These are phyloP conservation scores for Melolontha melolontha DNA, from an alignment of 2,888 invertebrate species.

Conservation along the genomic window DNA sequence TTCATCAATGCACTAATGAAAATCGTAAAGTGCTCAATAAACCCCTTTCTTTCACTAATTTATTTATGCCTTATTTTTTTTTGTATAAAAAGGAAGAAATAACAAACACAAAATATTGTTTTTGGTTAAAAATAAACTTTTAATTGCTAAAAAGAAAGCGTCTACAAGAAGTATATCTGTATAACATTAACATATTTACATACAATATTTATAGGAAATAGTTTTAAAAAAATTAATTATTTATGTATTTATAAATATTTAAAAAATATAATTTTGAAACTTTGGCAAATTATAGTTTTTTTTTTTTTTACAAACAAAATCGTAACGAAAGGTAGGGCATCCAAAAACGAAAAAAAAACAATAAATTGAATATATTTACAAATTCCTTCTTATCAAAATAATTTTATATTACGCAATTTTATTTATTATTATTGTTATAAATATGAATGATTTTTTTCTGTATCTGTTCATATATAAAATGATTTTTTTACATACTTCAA, in stretches of 20 bases:
- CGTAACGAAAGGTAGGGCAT: too few species aligned
- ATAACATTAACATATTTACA: conserved; percentile 38
- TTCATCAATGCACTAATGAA: too few species aligned
- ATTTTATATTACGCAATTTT: too few species aligned
- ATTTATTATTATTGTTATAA: conserved; percentile 12
- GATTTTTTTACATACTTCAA: conserved; percentile 17
- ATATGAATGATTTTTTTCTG: conserved; percentile 3
- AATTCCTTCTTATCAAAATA: too few species aligned
- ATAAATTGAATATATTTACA: too few species aligned
- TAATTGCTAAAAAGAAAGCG: conserved; percentile 36
- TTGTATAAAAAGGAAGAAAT: too few species aligned
- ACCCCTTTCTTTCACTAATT: too few species aligned
- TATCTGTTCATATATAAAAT: conserved; percentile 1
- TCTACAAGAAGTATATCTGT: conserved; percentile 29
- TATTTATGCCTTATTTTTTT: too few species aligned
- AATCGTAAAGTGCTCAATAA: too few species aligned
- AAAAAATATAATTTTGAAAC: conserved; percentile 28
- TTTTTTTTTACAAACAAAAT: too few species aligned
- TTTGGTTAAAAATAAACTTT: conserved; percentile 37
- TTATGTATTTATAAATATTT: not conserved
- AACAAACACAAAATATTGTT: conserved; percentile 10
- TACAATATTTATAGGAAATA: conserved; percentile 13
- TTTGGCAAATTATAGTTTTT: conserved; percentile 8
- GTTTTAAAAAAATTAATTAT: not conserved
- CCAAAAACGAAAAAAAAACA: too few species aligned